A percentile compares a stretch with the other conserved stretches of the same genome.
Evolutionary conservation across 2,113 vertebrate species (phyloP).

Genomic region (Thymallus thymallus): DNA sequence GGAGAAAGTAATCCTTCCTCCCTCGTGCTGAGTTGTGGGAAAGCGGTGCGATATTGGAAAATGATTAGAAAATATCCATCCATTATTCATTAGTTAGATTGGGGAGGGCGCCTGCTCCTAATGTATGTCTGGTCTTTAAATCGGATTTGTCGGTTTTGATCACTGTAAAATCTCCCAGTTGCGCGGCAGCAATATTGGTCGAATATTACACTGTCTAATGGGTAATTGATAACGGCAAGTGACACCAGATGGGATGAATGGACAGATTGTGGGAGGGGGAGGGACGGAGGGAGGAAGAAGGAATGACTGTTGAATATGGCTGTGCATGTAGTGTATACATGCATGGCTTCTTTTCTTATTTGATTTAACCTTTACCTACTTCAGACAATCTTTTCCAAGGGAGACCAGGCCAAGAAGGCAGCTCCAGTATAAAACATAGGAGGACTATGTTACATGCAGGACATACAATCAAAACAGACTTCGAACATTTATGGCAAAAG

Average conservation of each 20-base stretch:
- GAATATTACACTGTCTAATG: conserved; percentile 74
- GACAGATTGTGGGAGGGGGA: conserved; percentile 16
- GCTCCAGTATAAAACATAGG: too few species aligned
- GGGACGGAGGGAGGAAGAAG: conserved; percentile 12
- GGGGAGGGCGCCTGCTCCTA: conserved; percentile 70
- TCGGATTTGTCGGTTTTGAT: conserved; percentile 80
- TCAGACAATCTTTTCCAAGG: too few species aligned
- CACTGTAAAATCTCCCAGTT: conserved; percentile 71
- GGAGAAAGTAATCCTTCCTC: conserved; percentile 22
- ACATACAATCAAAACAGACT: too few species aligned
- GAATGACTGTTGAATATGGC: conserved; percentile 24
- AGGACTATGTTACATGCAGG: too few species aligned
- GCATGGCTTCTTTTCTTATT: too few species aligned
- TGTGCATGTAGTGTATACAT: not conserved
- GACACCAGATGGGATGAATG: conserved; percentile 64
- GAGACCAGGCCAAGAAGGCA: too few species aligned
- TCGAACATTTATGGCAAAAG: too few species aligned
- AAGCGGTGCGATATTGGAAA: conserved; percentile 71
- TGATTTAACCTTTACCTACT: too few species aligned
- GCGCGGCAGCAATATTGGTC: conserved; percentile 70
- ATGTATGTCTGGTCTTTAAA: conserved; percentile 76
- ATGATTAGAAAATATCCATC: conserved; percentile 77
- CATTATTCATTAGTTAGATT: conserved; percentile 77
- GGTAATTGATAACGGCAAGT: conserved; percentile 74
- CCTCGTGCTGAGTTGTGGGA: conserved; percentile 35